A percentile compares a stretch with the other conserved stretches of the same genome.
These are phyloP conservation scores for Andrena chrysosceles DNA, from an alignment of 2,888 invertebrate genomes.

Conservation along the genomic window DNA sequence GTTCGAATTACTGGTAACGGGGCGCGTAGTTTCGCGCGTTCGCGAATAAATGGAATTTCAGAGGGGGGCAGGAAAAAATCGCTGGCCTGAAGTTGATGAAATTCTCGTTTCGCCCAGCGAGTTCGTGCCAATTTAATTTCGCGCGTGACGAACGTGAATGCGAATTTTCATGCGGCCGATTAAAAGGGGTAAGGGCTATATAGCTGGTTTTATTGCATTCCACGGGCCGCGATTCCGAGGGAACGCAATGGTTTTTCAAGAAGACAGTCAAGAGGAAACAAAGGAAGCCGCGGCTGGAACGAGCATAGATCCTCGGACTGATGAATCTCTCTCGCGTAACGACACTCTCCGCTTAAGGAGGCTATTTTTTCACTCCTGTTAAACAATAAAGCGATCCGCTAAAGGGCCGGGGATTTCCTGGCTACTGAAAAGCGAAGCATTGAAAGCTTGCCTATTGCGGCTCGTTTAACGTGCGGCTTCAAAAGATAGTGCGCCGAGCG, in stretches of 20 bases:
- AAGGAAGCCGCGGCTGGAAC: neutral
- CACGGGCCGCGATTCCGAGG: neutral
- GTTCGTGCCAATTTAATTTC: conserved; percentile 16
- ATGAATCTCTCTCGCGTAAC: neutral
- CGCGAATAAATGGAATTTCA: conserved; percentile 46
- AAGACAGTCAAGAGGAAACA: neutral
- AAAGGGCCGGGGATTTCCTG: neutral
- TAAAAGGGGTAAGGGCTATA: neutral
- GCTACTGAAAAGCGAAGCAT: neutral
- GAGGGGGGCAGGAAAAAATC: conserved; percentile 14
- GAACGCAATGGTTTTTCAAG: neutral
- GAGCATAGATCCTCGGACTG: neutral
- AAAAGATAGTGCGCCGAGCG: neutral
- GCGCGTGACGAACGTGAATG: neutral
- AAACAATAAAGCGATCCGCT: conserved; percentile 10
- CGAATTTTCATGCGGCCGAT: neutral
- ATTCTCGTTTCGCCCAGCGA: neutral
- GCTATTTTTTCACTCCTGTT: neutral
- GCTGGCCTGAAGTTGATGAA: conserved; percentile 13
- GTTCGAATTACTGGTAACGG: conserved; percentile 48
- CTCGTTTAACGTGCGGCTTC: neutral
- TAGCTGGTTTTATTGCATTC: conserved; percentile 2
- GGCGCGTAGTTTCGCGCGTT: conserved; percentile 31
- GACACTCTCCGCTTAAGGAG: conserved; percentile 11
- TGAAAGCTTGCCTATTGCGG: no score